phyloP scores from a whole-genome alignment of 2,888 invertebrate genomes.

The Drosophila stalkeri region DNA sequence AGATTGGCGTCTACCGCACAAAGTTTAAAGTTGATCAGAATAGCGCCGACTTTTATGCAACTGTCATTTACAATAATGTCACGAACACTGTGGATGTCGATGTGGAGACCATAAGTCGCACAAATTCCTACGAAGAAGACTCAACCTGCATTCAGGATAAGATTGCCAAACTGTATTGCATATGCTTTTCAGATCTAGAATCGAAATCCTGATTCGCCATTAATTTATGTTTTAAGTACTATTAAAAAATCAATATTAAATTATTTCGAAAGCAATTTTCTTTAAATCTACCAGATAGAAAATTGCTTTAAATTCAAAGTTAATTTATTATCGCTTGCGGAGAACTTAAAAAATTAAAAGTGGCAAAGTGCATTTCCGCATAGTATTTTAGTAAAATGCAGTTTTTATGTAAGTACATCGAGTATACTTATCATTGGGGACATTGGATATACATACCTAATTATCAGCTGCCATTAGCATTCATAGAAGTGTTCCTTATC shows the following conservation, averaged over 20 bases:
- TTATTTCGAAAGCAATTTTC: neutral
- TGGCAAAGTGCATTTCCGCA: neutral
- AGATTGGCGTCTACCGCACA: constrained; percentile 76
- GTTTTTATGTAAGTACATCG: neutral
- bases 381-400: neutral
- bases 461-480: too few relatives aligned
- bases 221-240: too few relatives aligned
- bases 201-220: neutral
- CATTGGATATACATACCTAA: too few relatives aligned
- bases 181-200: constrained; percentile 36
- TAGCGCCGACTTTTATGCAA: constrained; percentile 89
- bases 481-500: too few relatives aligned
- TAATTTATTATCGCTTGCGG: neutral
- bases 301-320: neutral
- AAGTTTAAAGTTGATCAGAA: constrained; percentile 88
- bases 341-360: neutral
- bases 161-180: constrained; percentile 64
- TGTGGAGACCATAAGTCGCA: constrained; percentile 87
- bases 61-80: constrained; percentile 85
- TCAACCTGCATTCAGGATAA: constrained; percentile 85
- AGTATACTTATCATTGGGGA: neutral
- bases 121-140: constrained; percentile 86
- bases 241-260: neutral
- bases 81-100: constrained; percentile 85
- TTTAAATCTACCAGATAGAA: neutral